Evolutionary conservation across 2,113 vertebrate genomes (phyloP), one percentile per base, ranked within the genome.

Genomic region (Perognathus longimembris): DNA sequence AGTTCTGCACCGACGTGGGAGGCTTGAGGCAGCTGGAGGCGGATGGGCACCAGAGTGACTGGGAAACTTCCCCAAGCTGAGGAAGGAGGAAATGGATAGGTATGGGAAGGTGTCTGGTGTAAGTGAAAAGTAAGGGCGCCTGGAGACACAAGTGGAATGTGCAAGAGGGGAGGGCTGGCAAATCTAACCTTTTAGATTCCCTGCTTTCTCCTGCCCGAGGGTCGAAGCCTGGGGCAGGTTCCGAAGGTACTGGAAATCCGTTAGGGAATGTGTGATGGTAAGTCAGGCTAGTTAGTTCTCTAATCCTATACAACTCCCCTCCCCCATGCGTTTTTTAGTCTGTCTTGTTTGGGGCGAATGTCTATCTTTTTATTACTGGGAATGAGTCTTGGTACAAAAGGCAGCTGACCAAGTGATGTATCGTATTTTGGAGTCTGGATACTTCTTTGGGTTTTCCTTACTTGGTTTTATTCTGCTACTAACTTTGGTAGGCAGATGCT

Each of bases 51-150:
- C 34, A 74, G 42, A 63, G 78, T 20, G 59, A 85, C 12, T 4
- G 26, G 89, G 84, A 66, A 91, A 92, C 79, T 95, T 92, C 79
- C 59, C 45, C 64, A 71, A 73, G 93, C 79, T 67, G 82, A 92
- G n/a, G 67, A 42, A 89, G 67, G 77, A 89, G 69, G 28, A 63
- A 45, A 64, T 59, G 69, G 34, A 4, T 30, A 50, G 71, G n/a
- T 79, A 54, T 71, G n/a, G 26, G 14, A 26, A 12, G 36, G 38
- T 34, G 57, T 85, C 11, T 40, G 22, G 66, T 22, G 18, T 73
- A 17, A 67, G 64, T 82, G 79, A 78, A 73, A 59, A 75, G 36
- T 79, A 59, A n/a, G 30, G 85, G 36, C 69, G 59, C 26, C 45
- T 24, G 76, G 73, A 74, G 63, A 69, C 8, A 45, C 76, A 76